Percentiles rank a stretch among this genome's conserved stretches.
Conservation (phyloP, 2,888 invertebrate genomes). For the Acleris sparsana region DNA sequence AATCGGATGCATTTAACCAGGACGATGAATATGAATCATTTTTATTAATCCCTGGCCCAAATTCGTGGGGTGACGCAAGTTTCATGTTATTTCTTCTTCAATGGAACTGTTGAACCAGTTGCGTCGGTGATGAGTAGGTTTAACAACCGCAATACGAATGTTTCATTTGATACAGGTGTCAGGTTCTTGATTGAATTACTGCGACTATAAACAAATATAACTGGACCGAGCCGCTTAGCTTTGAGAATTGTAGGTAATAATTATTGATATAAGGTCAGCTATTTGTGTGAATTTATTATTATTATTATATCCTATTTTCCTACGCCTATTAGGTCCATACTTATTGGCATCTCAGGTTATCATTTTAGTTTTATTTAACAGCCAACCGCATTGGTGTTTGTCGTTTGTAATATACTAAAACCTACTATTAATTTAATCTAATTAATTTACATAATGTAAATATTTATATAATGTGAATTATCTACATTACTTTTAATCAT, state of each 20-base stretch:
- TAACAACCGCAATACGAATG: conserved; percentile 16
- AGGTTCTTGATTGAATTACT: conserved; percentile 18
- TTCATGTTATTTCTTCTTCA: conserved; percentile 17
- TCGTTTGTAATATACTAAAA: too few relatives aligned
- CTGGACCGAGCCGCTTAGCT: conserved; percentile 1
- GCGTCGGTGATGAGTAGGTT: conserved; percentile 24
- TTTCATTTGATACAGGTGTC: conserved; percentile 34
- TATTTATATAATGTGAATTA: too few relatives aligned
- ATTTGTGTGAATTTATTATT: too few relatives aligned
- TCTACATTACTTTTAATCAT: too few relatives aligned
- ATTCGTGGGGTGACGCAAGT: conserved; percentile 22
- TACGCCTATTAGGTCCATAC: too few relatives aligned
- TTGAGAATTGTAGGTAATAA: neutral
- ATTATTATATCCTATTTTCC: too few relatives aligned
- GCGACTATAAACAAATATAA: conserved; percentile 10
- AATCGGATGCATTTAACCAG: conserved; percentile 40
- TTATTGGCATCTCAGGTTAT: too few relatives aligned
- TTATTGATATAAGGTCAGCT: neutral
- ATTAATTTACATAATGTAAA: too few relatives aligned
- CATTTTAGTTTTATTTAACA: too few relatives aligned
- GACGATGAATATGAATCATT: conserved; percentile 40
- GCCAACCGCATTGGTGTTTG: too few relatives aligned
- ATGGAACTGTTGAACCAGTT: conserved; percentile 29
- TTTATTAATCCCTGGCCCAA: conserved; percentile 43
- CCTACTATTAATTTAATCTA: too few relatives aligned